Evolutionary conservation across 2,888 invertebrate genomes (phyloP).

Genomic region (Helleia helle): DNA sequence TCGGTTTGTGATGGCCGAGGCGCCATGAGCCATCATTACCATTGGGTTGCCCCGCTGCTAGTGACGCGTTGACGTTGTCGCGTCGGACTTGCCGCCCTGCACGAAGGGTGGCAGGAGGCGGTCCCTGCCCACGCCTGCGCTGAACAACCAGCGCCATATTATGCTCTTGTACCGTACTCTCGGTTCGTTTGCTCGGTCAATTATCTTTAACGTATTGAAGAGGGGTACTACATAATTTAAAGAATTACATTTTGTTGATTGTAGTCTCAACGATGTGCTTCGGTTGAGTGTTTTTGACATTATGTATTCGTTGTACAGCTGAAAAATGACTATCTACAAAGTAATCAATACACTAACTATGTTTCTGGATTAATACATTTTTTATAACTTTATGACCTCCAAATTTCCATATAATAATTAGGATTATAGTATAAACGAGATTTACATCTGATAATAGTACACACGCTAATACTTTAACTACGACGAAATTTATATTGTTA

Average conservation of each 20-base stretch:
- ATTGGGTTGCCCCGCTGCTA: slow-evolving; percentile 11
- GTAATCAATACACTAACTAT: neutral
- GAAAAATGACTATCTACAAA: neutral
- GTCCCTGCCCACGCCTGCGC: slow-evolving; percentile 53
- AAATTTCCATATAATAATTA: neutral
- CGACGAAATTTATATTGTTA: too few relatives aligned
- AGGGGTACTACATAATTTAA: slow-evolving; percentile 24
- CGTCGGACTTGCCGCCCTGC: slow-evolving; percentile 36
- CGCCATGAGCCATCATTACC: too few relatives aligned
- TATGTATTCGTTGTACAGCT: neutral
- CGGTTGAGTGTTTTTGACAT: neutral
- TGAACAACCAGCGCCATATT: slow-evolving; percentile 38
- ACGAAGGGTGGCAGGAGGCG: slow-evolving; percentile 44
- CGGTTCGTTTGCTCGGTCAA: slow-evolving; percentile 56
- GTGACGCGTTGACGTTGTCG: slow-evolving; percentile 34
- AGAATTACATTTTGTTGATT: neutral
- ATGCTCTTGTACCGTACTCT: slow-evolving; percentile 49
- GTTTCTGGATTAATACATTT: too few relatives aligned
- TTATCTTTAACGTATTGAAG: slow-evolving; percentile 48
- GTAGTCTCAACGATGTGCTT: neutral
- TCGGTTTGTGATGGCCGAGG: slow-evolving; percentile 20
- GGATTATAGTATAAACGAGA: too few relatives aligned
- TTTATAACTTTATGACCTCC: neutral
- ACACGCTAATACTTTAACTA: too few relatives aligned
- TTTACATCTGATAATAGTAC: too few relatives aligned